phyloP scores from a whole-genome alignment of 2,888 invertebrate genomes.

The Helleia helle region DNA sequence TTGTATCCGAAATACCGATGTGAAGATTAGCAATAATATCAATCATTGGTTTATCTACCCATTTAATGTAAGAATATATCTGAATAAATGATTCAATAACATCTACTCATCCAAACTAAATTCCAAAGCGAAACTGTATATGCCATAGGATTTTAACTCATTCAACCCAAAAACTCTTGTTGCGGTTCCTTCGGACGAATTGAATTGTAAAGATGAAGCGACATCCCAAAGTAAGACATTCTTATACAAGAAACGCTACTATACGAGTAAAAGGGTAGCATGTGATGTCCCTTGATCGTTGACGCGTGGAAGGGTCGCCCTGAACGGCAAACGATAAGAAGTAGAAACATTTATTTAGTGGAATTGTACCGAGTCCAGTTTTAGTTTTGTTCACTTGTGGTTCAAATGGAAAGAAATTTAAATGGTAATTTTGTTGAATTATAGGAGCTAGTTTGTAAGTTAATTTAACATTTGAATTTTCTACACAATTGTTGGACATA shows the following conservation, averaged over 20 bases:
- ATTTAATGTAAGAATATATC: not conserved
- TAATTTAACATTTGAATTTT: not conserved
- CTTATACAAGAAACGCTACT: constrained; percentile 22
- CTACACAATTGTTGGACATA: not conserved
- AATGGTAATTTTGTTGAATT: constrained; percentile 1
- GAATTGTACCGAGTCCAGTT: constrained; percentile 7
- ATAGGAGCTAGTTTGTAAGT: not conserved
- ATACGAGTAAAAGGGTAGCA: constrained; percentile 25
- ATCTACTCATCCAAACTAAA: constrained; percentile 1
- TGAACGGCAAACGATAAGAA: constrained; percentile 31
- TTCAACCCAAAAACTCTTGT: constrained; percentile 29
- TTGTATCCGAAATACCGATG: too few relatives aligned
- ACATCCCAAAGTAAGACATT: constrained; percentile 27
- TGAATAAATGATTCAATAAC: constrained; percentile 1
- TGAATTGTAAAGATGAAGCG: constrained; percentile 39
- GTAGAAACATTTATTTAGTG: constrained; percentile 29
- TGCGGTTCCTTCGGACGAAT: constrained; percentile 36
- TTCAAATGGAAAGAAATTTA: not conserved
- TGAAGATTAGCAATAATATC: too few relatives aligned
- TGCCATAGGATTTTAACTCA: constrained; percentile 33
- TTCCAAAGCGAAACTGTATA: not conserved
- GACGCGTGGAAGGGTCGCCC: constrained; percentile 32
- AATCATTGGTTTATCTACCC: too few relatives aligned
- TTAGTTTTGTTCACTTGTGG: not conserved
- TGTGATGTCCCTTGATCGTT: constrained; percentile 32